Evolutionary conservation across 2,797 vertebrate genomes (phyloP), one percentile per base, ranked within the genome.

Genomic region (Schizothorax lantsangensis): DNA sequence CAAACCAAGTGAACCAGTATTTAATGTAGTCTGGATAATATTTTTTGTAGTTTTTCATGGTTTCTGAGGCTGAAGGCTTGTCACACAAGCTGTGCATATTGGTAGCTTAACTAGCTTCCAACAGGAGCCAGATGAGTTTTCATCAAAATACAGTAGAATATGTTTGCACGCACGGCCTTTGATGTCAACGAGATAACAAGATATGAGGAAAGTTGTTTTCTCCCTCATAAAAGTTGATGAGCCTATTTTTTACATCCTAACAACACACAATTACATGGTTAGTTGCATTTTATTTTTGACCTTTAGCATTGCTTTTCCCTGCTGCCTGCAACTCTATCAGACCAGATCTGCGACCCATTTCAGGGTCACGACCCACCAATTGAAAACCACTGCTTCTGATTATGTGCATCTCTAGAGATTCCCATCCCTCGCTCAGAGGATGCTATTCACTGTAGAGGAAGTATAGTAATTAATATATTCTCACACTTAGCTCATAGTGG

Each of bases 381-480:
- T 66, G 38, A 66, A 80, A 80, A 68, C n/a, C 75, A 19, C 66
- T 30, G 10, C 59, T 59, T 77, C 14, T 47, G 72, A 77, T 85
- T 71, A 59, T 52, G 40, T 6, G 38, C 26, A 47, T 77, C 83
- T 81, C 87, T 69, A 26, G 47, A 71, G 73, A 77, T 52, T 33
- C 33, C 49, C 23, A 79, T 49, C 14, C 9, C 17, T 52, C 62
- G 54, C 15, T 57, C 79, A 52, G 79, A 6, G 74, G 49, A 85
- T 69, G 30, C 69, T 74, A 54, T 74, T 57, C 64, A 79, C 45
- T 47, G 19, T 45, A 81, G 45, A 75, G 38, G 49, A 43, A 69
- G 49, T 71, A 79, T 47, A 85, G 23, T 86, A 74, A 86, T 85
- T 71, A 79, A 85, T 85, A 78, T 79, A 85, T 85, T 79, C 17